Evolutionary conservation across 1,140 invertebrate species (phyloP), one percentile per base, ranked within the genome.

Genomic region (Cyphomyrmex costatus): DNA sequence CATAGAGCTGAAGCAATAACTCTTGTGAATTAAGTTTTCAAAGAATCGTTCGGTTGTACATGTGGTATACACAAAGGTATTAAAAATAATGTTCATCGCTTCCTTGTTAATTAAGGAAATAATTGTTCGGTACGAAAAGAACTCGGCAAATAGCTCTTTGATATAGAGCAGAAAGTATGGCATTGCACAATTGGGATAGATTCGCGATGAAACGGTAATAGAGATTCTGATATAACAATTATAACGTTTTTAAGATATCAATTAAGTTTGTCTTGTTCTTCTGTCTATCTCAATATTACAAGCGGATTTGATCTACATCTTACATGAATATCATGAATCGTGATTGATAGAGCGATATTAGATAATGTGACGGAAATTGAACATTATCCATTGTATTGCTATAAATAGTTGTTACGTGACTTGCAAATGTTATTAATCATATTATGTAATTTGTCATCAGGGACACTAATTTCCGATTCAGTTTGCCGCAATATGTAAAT

Each of bases 321-420:
- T 60, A 46, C 36, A 60, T 27, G 27, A 42, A 5, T 73, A 74
- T 83, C 53, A 60, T 60, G 53, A 8, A 5, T 53, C 36, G 36
- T 73, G 30, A 68, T 19, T 46, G 46, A 19, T 8, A 68, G 19
- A 42, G 24, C 21, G 36, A 24, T 24, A 73, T 14, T 56, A 42
- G 36, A 53, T 53, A 53, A 70, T 21, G n/a, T 30, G 78, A 83
- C 68, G 79, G 53, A 83, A 83, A 83, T 83, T 74, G 36, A 74
- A 60, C 68, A 83, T 83, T 83, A 83, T 73, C 68, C 79, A 27
- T 83, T 83, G 73, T 74, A 74, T 74, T 61, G 79, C 42, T 83
- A 74, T 68, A 60, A 60, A 83, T 74, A 74, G 68, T 83, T 83
- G 56, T 14, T 73, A 74, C 79, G 79, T 83, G 79, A 73, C 66